Conservation (phyloP, 2,888 invertebrate species). For the Andrena minutula region DNA sequence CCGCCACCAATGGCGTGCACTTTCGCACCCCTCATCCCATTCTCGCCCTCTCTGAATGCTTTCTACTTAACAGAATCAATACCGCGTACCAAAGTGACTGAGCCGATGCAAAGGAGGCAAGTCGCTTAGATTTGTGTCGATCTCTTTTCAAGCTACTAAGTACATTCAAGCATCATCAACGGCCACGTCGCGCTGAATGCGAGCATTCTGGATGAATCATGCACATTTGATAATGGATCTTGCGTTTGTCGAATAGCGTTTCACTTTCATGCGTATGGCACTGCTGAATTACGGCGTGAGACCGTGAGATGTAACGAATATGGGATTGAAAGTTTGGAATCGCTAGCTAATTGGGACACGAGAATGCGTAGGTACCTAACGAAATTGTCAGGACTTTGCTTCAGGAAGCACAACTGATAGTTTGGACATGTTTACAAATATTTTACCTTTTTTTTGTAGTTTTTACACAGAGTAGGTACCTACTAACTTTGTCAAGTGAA, state of each 20-base stretch:
- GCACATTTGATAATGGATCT: background rate
- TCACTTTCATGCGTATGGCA: background rate
- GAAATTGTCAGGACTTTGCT: too few relatives aligned
- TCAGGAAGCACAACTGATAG: too few relatives aligned
- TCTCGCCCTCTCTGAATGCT: constrained; percentile 67
- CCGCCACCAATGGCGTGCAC: constrained; percentile 73
- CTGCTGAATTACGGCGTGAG: background rate
- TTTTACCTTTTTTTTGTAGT: too few relatives aligned
- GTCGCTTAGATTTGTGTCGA: constrained; percentile 56
- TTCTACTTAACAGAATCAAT: constrained; percentile 78
- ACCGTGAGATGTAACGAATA: background rate
- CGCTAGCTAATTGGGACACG: too few relatives aligned
- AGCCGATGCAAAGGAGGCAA: constrained; percentile 50
- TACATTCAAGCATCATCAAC: constrained; percentile 50
- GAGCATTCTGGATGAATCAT: constrained; percentile 12
- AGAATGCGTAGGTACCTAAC: too few relatives aligned
- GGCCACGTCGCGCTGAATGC: constrained; percentile 23
- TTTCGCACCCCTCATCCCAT: constrained; percentile 66
- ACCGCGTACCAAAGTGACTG: constrained; percentile 75
- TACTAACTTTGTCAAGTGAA: too few relatives aligned
- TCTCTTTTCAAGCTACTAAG: constrained; percentile 55
- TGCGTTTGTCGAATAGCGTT: background rate
- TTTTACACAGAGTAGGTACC: too few relatives aligned
- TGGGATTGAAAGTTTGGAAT: background rate
- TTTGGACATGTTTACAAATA: too few relatives aligned